phyloP scores from a whole-genome alignment of 2,888 invertebrate species.

The Diaphora mendica region DNA sequence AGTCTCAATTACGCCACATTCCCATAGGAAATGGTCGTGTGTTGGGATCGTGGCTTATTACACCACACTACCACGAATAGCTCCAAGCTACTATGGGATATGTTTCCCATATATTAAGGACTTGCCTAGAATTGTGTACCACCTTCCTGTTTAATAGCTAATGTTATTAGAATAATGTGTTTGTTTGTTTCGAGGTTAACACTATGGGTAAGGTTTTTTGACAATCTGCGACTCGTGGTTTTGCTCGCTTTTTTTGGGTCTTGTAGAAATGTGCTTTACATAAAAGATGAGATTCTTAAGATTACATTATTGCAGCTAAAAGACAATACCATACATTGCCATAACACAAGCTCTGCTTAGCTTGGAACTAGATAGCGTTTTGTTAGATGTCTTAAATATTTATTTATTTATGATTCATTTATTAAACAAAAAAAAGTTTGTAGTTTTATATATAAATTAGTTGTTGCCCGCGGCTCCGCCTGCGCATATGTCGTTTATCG shows the following conservation, averaged over 20 bases:
- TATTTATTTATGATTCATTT: too few relatives aligned
- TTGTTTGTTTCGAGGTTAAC: conserved; percentile 6
- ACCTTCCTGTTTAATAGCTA: conserved; percentile 13
- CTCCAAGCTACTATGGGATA: conserved; percentile 63
- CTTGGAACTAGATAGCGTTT: too few relatives aligned
- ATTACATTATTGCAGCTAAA: not conserved
- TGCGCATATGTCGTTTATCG: too few relatives aligned
- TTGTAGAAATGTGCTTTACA: not conserved
- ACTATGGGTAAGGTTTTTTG: not conserved
- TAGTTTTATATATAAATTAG: too few relatives aligned
- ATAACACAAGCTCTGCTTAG: too few relatives aligned
- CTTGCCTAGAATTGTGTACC: conserved; percentile 17
- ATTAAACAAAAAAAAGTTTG: too few relatives aligned
- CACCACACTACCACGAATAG: conserved; percentile 69
- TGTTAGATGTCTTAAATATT: too few relatives aligned
- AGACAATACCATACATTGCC: too few relatives aligned
- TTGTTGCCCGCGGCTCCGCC: too few relatives aligned
- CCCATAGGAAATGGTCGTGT: conserved; percentile 70
- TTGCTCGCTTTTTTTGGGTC: not conserved
- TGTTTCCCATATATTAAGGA: conserved; percentile 59
- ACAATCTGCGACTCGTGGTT: not conserved
- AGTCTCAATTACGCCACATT: conserved; percentile 66
- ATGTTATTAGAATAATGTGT: conserved; percentile 17
- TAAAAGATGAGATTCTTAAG: not conserved
- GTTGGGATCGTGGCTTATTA: conserved; percentile 71